Evolutionary conservation across 2,888 invertebrate genomes (phyloP), one percentile per base, ranked within the genome.

Genomic region (Acrobasis consociella): DNA sequence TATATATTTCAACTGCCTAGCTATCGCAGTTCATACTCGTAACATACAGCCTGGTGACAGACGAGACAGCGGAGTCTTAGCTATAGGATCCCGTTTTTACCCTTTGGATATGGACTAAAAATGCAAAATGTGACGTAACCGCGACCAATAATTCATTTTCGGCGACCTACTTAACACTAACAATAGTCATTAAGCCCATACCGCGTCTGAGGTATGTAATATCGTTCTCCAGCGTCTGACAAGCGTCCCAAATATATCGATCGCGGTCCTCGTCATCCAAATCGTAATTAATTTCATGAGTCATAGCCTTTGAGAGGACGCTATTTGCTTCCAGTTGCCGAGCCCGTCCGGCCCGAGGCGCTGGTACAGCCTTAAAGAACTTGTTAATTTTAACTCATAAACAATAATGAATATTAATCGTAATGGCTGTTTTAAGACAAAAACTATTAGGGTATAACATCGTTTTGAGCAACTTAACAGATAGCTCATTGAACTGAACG

Each of bases 321-420:
- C 71, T 75, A 75, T 75, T 76, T 71, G 75, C 72, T 72, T 74
- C 73, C 64, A 74, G 68, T 77, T 77, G 72, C 73, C 73, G 67
- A 65, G 67, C 63, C 66, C 10, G 16, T 37, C n/a, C 37, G 17
- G 39, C 39, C 55, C 64, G 63, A 68, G 64, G 68, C 66, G 50
- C 65, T 63, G 9, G 65, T 61, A 71, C 74, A 64, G 73, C 69
- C 73, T 74, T 75, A 68, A 77, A 74, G 72, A 79, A 81, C 69
- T 80, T 83, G 70, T 78, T 78, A 75, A 82, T 80, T 78, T 81
- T 70, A 76, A 81, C 72, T 84, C 73, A 75, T 78, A 76, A 79
- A 79, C 75, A 82, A 79, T 83, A 79, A 83, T 83, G 74, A 82
- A 81, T 82, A 82, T 80, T 80, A 81, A 82, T 82, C 69, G 69